These are phyloP conservation scores for Caloenas nicobarica DNA, from an alignment of 2,113 vertebrate species.

Conservation along the genomic window DNA sequence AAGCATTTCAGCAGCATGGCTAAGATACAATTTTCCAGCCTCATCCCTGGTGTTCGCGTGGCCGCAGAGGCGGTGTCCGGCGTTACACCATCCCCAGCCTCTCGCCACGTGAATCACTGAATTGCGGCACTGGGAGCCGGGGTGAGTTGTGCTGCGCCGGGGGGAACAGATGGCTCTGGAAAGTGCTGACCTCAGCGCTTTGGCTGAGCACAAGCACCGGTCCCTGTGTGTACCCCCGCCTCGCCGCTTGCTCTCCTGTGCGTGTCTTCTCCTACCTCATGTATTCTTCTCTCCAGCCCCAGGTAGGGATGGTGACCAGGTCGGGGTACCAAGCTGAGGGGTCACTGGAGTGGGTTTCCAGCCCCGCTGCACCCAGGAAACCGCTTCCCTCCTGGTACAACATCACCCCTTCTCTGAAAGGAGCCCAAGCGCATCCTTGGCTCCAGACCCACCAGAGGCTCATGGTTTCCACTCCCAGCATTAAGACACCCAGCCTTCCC, in stretches of 20 bases:
- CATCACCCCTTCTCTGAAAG: background rate
- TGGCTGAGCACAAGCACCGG: background rate
- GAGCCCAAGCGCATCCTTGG: background rate
- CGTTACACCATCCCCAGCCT: background rate
- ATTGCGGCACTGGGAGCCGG: background rate
- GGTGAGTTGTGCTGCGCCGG: background rate
- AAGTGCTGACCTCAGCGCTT: conserved; percentile 36
- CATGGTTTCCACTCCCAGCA: background rate
- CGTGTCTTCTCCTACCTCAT: rapidly evolving
- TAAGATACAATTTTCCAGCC: background rate
- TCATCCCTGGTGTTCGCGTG: background rate
- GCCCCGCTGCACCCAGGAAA: background rate
- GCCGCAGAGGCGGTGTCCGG: background rate
- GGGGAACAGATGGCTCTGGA: conserved; percentile 55
- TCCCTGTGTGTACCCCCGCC: background rate
- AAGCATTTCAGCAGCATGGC: background rate
- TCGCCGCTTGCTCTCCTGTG: rapidly evolving
- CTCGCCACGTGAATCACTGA: background rate
- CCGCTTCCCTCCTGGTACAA: background rate
- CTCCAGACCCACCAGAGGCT: background rate
- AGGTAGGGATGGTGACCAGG: rapidly evolving
- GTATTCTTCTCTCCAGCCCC: background rate
- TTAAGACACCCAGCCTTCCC: background rate
- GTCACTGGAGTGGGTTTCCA: rapidly evolving
- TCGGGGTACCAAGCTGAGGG: background rate